phyloP scores from a whole-genome alignment of 2,113 vertebrate species.

The Eleginops maclovinus region DNA sequence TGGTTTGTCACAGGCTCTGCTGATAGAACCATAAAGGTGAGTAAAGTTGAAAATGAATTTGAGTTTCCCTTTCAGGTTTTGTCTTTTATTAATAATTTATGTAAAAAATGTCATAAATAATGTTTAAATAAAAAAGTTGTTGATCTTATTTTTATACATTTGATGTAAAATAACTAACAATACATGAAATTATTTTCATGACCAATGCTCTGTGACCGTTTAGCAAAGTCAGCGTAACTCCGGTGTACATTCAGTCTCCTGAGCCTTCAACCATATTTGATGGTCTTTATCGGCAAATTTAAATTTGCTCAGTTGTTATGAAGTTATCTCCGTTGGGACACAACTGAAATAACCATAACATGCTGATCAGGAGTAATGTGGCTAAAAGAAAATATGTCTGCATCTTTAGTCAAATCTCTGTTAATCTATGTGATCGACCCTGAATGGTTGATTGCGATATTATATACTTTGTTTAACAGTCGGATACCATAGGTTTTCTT shows the following conservation, averaged over 20 bases:
- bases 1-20: slow-evolving; percentile 99
- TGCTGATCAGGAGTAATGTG: not conserved
- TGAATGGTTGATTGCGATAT: not conserved
- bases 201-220: not conserved
- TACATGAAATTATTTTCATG: not conserved
- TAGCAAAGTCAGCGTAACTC: not conserved
- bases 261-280: not conserved
- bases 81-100: not conserved
- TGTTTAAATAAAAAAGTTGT: too few species aligned
- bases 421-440: not conserved
- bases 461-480: not conserved
- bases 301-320: not conserved
- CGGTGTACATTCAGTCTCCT: not conserved
- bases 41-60: not conserved
- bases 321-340: not conserved
- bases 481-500: not conserved
- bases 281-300: not conserved
- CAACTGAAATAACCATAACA: not conserved
- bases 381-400: not conserved
- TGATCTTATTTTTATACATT: too few species aligned
- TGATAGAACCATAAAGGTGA: slow-evolving; percentile 98
- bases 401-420: not conserved
- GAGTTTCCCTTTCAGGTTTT: not conserved
- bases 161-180: not conserved
- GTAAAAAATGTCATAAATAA: not conserved